A percentile compares a stretch with the other conserved stretches of the same genome.
These are phyloP conservation scores for Boleophthalmus pectinirostris DNA, from an alignment of 2,113 vertebrate species.

Conservation along the genomic window DNA sequence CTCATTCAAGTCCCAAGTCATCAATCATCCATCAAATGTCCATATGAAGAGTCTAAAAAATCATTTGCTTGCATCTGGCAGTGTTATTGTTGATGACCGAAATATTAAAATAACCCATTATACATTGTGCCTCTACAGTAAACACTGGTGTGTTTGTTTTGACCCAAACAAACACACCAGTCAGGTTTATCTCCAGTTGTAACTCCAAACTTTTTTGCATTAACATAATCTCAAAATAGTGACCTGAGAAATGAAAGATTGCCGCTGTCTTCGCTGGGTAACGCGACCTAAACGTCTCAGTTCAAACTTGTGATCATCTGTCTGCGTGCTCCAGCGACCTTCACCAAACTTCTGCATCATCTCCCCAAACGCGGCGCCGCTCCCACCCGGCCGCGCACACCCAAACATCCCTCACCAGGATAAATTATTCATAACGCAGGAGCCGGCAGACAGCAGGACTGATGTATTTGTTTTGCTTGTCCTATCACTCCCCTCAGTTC, in stretches of 20 bases:
- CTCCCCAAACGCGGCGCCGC: constrained; percentile 31
- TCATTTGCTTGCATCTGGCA: neutral
- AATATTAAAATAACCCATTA: neutral
- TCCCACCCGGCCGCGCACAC: constrained; percentile 45
- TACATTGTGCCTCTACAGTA: neutral
- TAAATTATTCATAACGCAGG: constrained; percentile 69
- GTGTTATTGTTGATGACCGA: neutral
- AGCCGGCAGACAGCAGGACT: constrained; percentile 59
- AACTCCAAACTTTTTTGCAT: neutral
- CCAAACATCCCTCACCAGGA: constrained; percentile 61
- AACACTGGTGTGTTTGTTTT: neutral
- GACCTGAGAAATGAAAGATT: constrained; percentile 2
- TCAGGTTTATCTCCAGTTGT: neutral
- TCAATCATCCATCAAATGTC: too few species aligned
- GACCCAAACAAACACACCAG: neutral
- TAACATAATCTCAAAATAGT: neutral
- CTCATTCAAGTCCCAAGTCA: too few species aligned
- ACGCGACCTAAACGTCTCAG: constrained; percentile 8
- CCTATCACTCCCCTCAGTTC: constrained; percentile 54
- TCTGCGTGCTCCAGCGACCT: constrained; percentile 50
- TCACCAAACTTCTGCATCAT: constrained; percentile 37
- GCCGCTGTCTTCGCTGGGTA: neutral
- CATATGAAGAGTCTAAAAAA: too few species aligned
- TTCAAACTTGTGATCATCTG: constrained; percentile 36
- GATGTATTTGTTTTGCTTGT: constrained; percentile 67